Evolutionary conservation across 2,888 invertebrate species (phyloP).

Genomic region (Antheraea assamensis): DNA sequence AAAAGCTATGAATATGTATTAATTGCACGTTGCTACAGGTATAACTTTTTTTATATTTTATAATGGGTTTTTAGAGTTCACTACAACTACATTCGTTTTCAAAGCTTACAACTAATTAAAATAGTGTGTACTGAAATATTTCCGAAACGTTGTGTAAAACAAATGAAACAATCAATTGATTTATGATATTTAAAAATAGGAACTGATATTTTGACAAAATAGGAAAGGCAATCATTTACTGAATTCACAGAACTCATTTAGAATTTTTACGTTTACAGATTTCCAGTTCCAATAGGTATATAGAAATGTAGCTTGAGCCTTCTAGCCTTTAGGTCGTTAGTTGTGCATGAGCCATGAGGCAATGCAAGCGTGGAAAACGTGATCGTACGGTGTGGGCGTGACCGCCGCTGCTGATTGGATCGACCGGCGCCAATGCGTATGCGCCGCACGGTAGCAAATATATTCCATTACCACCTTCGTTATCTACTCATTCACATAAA

Average conservation of each 20-base stretch:
- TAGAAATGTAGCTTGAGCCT: neutral
- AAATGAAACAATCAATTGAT: too few relatives aligned
- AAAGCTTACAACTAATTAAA: too few relatives aligned
- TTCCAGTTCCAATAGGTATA: neutral
- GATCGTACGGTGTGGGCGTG: slow-evolving; percentile 61
- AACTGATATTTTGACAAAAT: too few relatives aligned
- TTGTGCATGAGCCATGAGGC: slow-evolving; percentile 19
- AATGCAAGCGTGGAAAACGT: slow-evolving; percentile 27
- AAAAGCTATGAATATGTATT: too few relatives aligned
- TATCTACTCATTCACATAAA: slow-evolving; percentile 20
- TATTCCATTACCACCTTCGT: slow-evolving; percentile 1
- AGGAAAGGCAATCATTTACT: too few relatives aligned
- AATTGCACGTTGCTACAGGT: too few relatives aligned
- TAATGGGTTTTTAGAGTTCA: too few relatives aligned
- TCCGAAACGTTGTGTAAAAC: too few relatives aligned
- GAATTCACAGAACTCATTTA: neutral
- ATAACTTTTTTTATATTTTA: too few relatives aligned
- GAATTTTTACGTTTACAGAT: neutral
- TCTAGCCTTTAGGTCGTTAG: neutral
- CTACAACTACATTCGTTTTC: too few relatives aligned
- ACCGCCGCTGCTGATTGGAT: slow-evolving; percentile 68
- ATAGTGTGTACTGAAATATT: too few relatives aligned
- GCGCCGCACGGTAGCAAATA: slow-evolving; percentile 71
- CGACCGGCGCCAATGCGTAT: slow-evolving; percentile 74
- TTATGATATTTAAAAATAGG: too few relatives aligned